Evolutionary conservation across 2,888 invertebrate genomes (phyloP).

Genomic region (Hedya salicella): DNA sequence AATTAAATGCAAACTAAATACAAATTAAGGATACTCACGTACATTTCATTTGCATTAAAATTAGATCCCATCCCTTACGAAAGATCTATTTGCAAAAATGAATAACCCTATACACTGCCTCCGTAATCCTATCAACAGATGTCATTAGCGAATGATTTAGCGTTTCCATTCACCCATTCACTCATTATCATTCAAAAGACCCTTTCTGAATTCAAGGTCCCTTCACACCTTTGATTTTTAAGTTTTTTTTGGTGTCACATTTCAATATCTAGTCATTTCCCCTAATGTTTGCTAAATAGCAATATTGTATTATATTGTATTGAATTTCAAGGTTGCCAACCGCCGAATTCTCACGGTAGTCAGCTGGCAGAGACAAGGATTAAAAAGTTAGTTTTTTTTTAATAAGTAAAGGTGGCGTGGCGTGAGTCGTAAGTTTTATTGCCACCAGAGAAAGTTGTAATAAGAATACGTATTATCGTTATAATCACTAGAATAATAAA

Average conservation of each 20-base stretch:
- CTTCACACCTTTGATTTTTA: conserved; percentile 54
- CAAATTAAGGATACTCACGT: conserved; percentile 12
- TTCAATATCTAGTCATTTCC: conserved; percentile 44
- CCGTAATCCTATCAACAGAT: conserved; percentile 45
- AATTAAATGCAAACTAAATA: conserved; percentile 10
- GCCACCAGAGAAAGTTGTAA: neutral
- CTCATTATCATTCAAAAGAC: conserved; percentile 52
- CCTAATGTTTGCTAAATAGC: conserved; percentile 47
- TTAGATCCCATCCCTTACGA: conserved; percentile 7
- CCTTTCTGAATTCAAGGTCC: conserved; percentile 51
- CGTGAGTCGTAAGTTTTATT: neutral
- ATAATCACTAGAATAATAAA: neutral
- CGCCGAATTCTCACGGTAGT: conserved; percentile 38
- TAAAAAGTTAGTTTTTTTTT: conserved; percentile 27
- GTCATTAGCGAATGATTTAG: conserved; percentile 48
- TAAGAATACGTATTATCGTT: neutral
- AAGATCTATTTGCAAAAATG: conserved; percentile 21
- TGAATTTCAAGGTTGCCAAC: conserved; percentile 39
- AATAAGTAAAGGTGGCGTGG: neutral
- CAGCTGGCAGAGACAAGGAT: conserved; percentile 26
- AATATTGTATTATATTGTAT: conserved; percentile 42
- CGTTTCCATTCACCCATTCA: conserved; percentile 45
- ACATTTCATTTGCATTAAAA: conserved; percentile 22
- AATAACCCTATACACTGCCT: conserved; percentile 13
- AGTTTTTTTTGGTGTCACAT: conserved; percentile 47